phyloP scores from a whole-genome alignment of 2,113 vertebrate species.

The Macaca fascicularis region T2T-MFA8v1.1 NC_088376.1:10066501-10067000 shows the following conservation, averaged over 20 bases:
- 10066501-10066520: constrained; percentile 75
- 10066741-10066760: neutral
- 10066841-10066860: neutral
- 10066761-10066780: neutral
- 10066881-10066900: neutral
- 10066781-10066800: neutral
- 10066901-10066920: neutral
- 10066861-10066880: neutral
- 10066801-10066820: neutral
- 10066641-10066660: constrained; percentile 3
- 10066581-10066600: constrained; percentile 58
- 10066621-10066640: constrained; percentile 38
- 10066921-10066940: neutral
- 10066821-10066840: constrained; percentile 17
- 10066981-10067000: neutral
- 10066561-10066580: constrained; percentile 41
- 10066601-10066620: constrained; percentile 50
- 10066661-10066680: constrained; percentile 32
- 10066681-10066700: constrained; percentile 3
- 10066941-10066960: neutral
- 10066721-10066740: neutral
- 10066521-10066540: constrained; percentile 64
- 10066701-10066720: constrained; percentile 39
- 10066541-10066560: constrained; percentile 74
- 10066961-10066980: neutral